Percentiles rank a stretch among this genome's conserved stretches.
These are phyloP conservation scores for Cichladusa arquata DNA, from an alignment of 2,113 vertebrate genomes.

Conservation along the genomic window DNA sequence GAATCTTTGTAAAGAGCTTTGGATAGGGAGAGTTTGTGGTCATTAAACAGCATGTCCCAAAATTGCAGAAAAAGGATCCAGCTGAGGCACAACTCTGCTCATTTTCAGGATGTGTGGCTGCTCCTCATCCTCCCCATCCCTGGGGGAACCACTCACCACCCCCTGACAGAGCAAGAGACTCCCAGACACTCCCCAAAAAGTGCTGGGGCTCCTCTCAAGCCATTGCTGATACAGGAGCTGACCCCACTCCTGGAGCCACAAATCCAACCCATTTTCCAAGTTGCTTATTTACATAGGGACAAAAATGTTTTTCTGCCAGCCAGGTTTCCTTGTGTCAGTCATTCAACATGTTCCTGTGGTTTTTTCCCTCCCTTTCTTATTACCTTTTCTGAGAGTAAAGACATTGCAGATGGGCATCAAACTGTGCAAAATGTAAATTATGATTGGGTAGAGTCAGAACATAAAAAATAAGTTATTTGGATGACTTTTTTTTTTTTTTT, in stretches of 20 bases:
- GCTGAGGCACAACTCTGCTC: neutral
- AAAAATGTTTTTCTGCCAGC: neutral
- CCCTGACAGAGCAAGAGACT: neutral
- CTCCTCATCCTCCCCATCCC: neutral
- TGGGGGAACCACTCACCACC: fast-evolving
- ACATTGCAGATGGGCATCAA: constrained; percentile 59
- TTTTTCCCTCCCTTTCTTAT: constrained; percentile 18
- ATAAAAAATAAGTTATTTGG: constrained; percentile 54
- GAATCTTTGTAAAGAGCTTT: neutral
- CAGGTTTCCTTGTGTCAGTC: neutral
- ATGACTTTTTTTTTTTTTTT: constrained; percentile 22
- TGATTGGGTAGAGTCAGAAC: constrained; percentile 44
- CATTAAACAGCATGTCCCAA: neutral
- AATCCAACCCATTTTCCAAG: neutral
- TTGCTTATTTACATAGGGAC: neutral
- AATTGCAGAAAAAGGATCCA: neutral
- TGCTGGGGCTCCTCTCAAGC: neutral
- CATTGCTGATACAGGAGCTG: neutral
- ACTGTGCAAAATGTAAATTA: constrained; percentile 65
- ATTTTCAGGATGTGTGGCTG: fast-evolving
- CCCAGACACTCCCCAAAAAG: neutral
- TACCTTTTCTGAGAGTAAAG: constrained; percentile 53
- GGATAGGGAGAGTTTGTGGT: neutral
- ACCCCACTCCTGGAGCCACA: neutral
- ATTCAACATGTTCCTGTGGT: neutral